phyloP scores from a whole-genome alignment of 2,888 invertebrate genomes.

The Orchestes rusci region DNA sequence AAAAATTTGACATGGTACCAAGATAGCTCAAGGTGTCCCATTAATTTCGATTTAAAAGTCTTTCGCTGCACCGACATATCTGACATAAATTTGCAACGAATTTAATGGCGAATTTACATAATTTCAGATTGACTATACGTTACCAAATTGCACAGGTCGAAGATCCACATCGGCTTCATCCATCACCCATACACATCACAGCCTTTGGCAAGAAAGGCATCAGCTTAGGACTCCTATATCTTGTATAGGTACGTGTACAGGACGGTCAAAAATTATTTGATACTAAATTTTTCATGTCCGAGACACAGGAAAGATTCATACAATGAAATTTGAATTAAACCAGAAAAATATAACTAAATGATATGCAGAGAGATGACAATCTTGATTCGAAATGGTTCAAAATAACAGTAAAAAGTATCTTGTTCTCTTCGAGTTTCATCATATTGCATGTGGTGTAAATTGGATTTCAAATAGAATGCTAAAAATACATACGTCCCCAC shows the following conservation, averaged over 20 bases:
- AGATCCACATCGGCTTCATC: slow-evolving; percentile 31
- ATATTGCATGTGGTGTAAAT: too few relatives aligned
- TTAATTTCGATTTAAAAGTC: slow-evolving; percentile 22
- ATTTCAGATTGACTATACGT: slow-evolving; percentile 37
- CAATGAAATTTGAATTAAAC: too few relatives aligned
- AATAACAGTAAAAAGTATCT: too few relatives aligned
- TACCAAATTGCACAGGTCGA: slow-evolving; percentile 32
- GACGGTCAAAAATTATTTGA: too few relatives aligned
- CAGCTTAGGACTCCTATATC: slow-evolving; percentile 30
- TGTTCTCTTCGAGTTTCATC: too few relatives aligned
- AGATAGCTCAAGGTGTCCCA: slow-evolving; percentile 23
- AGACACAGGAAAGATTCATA: too few relatives aligned
- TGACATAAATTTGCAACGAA: slow-evolving; percentile 17
- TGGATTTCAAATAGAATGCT: too few relatives aligned
- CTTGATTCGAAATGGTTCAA: too few relatives aligned
- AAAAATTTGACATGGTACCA: slow-evolving; percentile 16
- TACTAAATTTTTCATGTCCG: too few relatives aligned
- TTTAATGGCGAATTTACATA: slow-evolving; percentile 23
- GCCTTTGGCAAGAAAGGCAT: slow-evolving; percentile 35
- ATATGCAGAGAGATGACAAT: too few relatives aligned
- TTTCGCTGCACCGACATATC: slow-evolving; percentile 21
- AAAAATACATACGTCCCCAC: too few relatives aligned
- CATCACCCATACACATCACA: slow-evolving; percentile 25
- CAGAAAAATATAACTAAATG: too few relatives aligned
- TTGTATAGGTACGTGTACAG: slow-evolving; percentile 22